Percentiles rank a stretch among this genome's conserved stretches.
Conservation (phyloP, 1,140 invertebrate species). For the Rhopalosiphum maidis region DNA sequence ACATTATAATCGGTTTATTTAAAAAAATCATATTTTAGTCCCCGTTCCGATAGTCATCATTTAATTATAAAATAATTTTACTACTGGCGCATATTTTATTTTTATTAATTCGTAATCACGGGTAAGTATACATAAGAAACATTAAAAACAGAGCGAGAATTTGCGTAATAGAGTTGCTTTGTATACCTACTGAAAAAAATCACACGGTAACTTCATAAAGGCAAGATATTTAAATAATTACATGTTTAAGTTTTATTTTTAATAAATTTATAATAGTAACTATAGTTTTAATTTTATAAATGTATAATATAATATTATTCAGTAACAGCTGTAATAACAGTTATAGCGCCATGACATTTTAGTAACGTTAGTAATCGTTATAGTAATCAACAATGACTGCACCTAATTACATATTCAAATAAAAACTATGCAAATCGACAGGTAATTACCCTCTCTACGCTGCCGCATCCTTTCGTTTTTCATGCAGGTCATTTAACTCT, state of each 20-base stretch:
- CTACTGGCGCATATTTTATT: neutral
- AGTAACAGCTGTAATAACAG: neutral
- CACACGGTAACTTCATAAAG: neutral
- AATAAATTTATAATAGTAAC: neutral
- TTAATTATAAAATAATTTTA: neutral
- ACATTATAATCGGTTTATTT: neutral
- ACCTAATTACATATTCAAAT: neutral
- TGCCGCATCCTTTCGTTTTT: slow-evolving; percentile 2
- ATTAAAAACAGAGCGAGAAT: neutral
- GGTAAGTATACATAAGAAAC: neutral
- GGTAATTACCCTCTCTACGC: neutral
- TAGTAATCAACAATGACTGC: neutral
- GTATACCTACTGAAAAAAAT: neutral
- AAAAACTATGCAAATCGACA: slow-evolving; percentile 35
- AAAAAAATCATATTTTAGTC: neutral
- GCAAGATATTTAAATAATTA: neutral
- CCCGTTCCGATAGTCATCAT: neutral
- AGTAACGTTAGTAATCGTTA: neutral
- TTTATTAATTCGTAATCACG: neutral
- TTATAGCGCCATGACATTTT: neutral
- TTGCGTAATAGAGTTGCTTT: neutral
- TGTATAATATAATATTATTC: neutral
- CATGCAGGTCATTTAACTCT: slow-evolving; percentile 34
- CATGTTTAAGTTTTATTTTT: neutral
- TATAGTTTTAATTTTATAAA: neutral